Base-by-base conservation (phyloP, 2,888 invertebrate genomes). In the Scaeva pyrastri region DNA sequence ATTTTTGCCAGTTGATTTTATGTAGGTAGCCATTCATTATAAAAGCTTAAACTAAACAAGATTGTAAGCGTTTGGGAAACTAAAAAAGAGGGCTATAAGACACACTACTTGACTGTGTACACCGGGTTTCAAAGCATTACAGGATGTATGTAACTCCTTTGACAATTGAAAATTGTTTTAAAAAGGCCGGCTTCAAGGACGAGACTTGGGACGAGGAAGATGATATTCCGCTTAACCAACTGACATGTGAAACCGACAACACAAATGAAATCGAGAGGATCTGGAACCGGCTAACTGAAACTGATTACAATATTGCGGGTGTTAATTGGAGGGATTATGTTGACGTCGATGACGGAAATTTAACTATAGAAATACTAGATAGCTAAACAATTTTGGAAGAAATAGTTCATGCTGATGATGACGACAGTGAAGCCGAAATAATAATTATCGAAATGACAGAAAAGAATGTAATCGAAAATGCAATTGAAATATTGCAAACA, bases 321-420 rank as follows among this genome's bases (percentile, higher is more conserved):
- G 31, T 75, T 12, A 36, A 36, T 66, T 75, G 45, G 55, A 43
- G 36, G 43, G 75, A 66, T 14, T 76, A 36, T 68, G 39, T 70
- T 11, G 26, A 77, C 45, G n/a, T 60, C 58, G 60, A 68, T 58
- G 58, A 77, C 19, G 56, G 66, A 48, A 56, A 48, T 45, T 56
- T 56, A 23, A 45, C 50, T 11, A 68, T 50, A 19, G 58, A 76
- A 76, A 23, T 68, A 68, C 16, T 5, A 1, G 45, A 45, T 16
- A 16, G 16, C 45, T 4, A 45, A 16, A 2, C 3, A 45, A 45
- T 45, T 41, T 41, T 41, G 41, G 41, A 41, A 41, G 12, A 1
- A 41, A 41, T 41, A 41, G 4, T 41, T 3, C 12, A 41, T 12
- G 41, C 41, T 41, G 41, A 12, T 41, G 41, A 41, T 12, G 14